phyloP scores from a whole-genome alignment of 2,888 invertebrate species.

The Scaptomyza flava region DNA sequence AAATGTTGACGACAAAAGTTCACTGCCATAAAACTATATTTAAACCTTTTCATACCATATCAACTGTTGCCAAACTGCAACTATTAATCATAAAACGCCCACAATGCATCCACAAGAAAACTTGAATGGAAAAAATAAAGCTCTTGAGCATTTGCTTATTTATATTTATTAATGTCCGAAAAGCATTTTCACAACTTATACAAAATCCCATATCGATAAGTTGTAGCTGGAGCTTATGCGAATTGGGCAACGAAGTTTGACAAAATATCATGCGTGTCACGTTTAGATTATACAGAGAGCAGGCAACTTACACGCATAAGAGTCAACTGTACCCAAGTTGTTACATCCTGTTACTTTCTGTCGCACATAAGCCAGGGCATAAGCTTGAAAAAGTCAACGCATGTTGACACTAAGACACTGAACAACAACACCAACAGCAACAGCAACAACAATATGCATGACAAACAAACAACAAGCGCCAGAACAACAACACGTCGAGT shows the following conservation, averaged over 20 bases:
- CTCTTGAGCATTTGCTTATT: slow-evolving; percentile 14
- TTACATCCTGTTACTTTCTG: slow-evolving; percentile 42
- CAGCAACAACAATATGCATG: slow-evolving; percentile 32
- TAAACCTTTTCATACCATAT: neutral
- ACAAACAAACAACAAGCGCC: slow-evolving; percentile 52
- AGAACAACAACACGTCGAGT: slow-evolving; percentile 64
- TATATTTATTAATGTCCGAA: slow-evolving; percentile 1
- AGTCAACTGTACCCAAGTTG: slow-evolving; percentile 66
- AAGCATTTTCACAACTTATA: neutral
- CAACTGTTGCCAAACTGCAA: neutral
- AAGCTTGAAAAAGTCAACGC: slow-evolving; percentile 71
- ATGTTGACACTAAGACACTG: slow-evolving; percentile 76
- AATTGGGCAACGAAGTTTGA: slow-evolving; percentile 34
- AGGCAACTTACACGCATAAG: slow-evolving; percentile 29
- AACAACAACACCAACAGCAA: slow-evolving; percentile 28
- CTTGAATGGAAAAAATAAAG: neutral
- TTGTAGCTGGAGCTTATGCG: slow-evolving; percentile 42
- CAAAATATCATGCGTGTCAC: slow-evolving; percentile 35
- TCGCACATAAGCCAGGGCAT: slow-evolving; percentile 54
- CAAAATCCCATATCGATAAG: slow-evolving; percentile 13
- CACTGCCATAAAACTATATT: neutral
- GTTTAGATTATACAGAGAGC: slow-evolving; percentile 14
- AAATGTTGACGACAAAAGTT: neutral
- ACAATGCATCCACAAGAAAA: neutral
- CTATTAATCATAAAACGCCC: too few relatives aligned